A percentile compares a stretch with the other conserved stretches of the same genome.
phyloP scores from a whole-genome alignment of 2,797 vertebrate species.

The Vireo griseus region DNA sequence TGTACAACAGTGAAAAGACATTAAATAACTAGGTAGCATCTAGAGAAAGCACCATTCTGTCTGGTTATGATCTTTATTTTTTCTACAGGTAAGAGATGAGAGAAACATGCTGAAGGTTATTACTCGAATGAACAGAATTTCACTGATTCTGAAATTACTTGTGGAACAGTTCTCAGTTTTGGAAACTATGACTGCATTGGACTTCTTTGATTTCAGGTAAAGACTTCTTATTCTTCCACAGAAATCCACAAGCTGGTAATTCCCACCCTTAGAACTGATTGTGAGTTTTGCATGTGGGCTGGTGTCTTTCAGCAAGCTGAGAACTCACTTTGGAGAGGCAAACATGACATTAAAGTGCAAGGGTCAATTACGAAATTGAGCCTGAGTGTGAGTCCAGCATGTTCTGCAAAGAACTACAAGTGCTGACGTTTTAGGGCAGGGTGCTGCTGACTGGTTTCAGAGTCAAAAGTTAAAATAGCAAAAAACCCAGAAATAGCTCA shows the following conservation, averaged over 20 bases:
- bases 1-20: neutral
- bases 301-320: neutral
- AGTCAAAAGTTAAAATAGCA: neutral
- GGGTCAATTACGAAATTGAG: neutral
- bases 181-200: constrained; percentile 95
- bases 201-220: constrained; percentile 97
- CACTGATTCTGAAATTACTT: constrained; percentile 87
- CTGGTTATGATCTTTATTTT: neutral
- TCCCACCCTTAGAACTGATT: neutral
- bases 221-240: neutral
- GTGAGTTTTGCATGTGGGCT: neutral
- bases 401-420: neutral
- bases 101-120: constrained; percentile 96
- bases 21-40: neutral
- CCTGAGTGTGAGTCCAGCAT: neutral
- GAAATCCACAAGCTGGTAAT: neutral
- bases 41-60: neutral
- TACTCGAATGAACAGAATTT: constrained; percentile 87
- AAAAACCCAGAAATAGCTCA: neutral
- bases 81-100: constrained; percentile 86
- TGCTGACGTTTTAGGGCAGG: neutral
- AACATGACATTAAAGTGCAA: neutral
- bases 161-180: constrained; percentile 91
- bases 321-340: neutral
- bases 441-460: neutral